Evolutionary conservation across 2,113 vertebrate genomes (phyloP), one percentile per base, ranked within the genome.

Genomic region (Arothron firmamentum): DNA sequence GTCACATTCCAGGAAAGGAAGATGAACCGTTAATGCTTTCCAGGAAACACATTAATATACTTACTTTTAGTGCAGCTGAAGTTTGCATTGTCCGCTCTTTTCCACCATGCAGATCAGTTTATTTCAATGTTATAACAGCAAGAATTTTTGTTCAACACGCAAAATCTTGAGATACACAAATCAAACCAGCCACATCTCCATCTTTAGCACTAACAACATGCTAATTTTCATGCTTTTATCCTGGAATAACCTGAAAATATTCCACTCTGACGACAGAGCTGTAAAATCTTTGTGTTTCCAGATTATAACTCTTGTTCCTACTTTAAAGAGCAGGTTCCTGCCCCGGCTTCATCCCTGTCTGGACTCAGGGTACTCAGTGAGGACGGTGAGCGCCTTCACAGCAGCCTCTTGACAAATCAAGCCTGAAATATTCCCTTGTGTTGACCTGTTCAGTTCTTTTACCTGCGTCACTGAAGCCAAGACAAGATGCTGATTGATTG

Each of bases 401-500:
- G 64, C 1, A 66, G 80, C 84, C 82, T 78, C 70, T 74, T 83
- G 81, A 84, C 83, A 87, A 88, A 87, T 85, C 80, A 89, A 86
- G 87, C 85, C 77, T 88, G 82, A 88, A 89, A 88, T 23, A 89
- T 85, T 89, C 76, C 81, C 82, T 70, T 62, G 81, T 76, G 84
- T 75, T 82, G 85, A 85, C 84, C 88, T 78, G 75, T 67, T 87
- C 62, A 70, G 78, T 85, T 87, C 79, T 72, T 85, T 85, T 85
- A 81, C 83, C 80, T 88, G 88, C 88, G 77, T 90, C 85, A 91
- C 74, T 80, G 80, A 84, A 84, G 87, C 74, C 75, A 79, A 88
- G 86, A 91, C 86, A 88, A 90, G 86, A 88, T 81, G 78, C 87
- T 87, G 88, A 91, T 90, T 87, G 88, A 90, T 90, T 91, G 87